Percentiles rank a stretch among this genome's conserved stretches.
phyloP scores from a whole-genome alignment of 2,797 vertebrate genomes.

The Apogon talboti region DNA sequence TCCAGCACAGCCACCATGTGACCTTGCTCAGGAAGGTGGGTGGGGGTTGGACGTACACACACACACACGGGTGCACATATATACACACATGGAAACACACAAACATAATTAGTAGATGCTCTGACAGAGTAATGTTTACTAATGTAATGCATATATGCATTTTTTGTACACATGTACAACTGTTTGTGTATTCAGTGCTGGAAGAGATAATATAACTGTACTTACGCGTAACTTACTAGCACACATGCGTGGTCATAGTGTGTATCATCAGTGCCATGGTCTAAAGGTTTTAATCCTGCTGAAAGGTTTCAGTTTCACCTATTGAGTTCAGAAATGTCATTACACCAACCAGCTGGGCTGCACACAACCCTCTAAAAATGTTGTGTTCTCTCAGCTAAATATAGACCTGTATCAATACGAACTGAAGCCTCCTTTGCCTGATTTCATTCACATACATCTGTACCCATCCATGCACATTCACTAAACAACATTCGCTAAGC shows the following conservation, averaged over 20 bases:
- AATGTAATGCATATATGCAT: constrained; percentile 27
- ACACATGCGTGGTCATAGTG: neutral
- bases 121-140: constrained; percentile 17
- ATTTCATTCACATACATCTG: constrained; percentile 19
- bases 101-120: constrained; percentile 9
- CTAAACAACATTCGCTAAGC: neutral
- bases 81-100: neutral
- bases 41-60: constrained; percentile 40
- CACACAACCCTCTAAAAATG: constrained; percentile 44
- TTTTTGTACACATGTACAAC: constrained; percentile 9
- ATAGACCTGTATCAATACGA: constrained; percentile 44
- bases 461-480: no score
- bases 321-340: constrained; percentile 65
- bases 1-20: constrained; percentile 79
- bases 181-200: constrained; percentile 2
- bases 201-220: constrained; percentile 13
- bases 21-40: constrained; percentile 68
- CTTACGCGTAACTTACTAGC: neutral
- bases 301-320: constrained; percentile 73
- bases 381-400: constrained; percentile 43
- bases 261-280: constrained; percentile 38
- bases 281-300: constrained; percentile 68
- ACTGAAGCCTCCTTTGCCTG: constrained; percentile 32
- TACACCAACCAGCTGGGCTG: constrained; percentile 53
- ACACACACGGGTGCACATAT: constrained; percentile 11